Evolutionary conservation across 1,140 invertebrate species (phyloP), one percentile per base, ranked within the genome.

Genomic region (Bombyx mori): DNA sequence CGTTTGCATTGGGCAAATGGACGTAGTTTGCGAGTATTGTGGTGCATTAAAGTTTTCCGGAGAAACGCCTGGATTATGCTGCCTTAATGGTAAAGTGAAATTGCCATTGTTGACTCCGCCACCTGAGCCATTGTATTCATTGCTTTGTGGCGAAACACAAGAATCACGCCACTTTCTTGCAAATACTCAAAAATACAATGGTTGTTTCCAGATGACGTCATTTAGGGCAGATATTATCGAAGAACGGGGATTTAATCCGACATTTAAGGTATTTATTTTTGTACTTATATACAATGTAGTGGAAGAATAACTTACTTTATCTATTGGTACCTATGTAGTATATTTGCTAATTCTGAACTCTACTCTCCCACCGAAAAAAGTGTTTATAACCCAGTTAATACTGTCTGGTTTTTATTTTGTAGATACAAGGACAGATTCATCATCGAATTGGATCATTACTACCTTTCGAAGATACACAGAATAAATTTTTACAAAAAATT

Each of bases 21-120:
- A 65, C 12, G 62, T 71, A 69, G 67, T 62, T 62, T 65, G 63
- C 57, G 52, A 60, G 54, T 54, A 69, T 66, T 69, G 58, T 63
- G 58, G 56, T 58, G 60, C 67, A 70, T 75, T 72, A 65, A 68
- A 82, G 68, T 69, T 79, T 75, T 65, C 61, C 62, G 72, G 69
- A 61, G 65, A 77, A 74, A 74, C 66, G 71, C 66, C 52, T 53
- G 71, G 77, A 73, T 80, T 75, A 67, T 63, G 63, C 42, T 71
- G 57, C 54, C 50, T 61, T 62, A 56, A 44, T 60, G 61, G 61
- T 10, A 63, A 63, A 63, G 61, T 59, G 54, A 63, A 63, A 63
- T 56, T 63, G 53, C 47, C 56, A 58, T 35, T 55, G 12, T 58
- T 58, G 43, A 47, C 44, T 50, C 60, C 60, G 45, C 55, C 55